Conservation (phyloP, 1,140 invertebrate genomes). For the Plectrocnemia conspersa region DNA sequence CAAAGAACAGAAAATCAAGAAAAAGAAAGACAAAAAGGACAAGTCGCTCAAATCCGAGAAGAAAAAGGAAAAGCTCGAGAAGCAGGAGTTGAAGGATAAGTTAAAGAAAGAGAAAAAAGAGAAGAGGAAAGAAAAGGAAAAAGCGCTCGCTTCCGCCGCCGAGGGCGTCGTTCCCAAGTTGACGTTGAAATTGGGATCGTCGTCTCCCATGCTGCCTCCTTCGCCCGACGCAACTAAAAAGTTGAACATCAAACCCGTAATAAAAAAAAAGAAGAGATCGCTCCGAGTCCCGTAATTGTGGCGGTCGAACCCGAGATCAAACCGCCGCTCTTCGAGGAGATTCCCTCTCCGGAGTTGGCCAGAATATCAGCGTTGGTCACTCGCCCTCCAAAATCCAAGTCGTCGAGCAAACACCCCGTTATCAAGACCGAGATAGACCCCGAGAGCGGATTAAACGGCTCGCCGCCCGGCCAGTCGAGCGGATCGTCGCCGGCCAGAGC, state of each 20-base stretch:
- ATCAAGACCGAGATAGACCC: slow-evolving; percentile 37
- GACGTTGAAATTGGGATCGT: slow-evolving; percentile 70
- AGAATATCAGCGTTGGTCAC: slow-evolving; percentile 76
- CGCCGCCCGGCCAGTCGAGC: slow-evolving; percentile 38
- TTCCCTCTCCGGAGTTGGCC: slow-evolving; percentile 72
- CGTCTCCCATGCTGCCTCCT: slow-evolving; percentile 58
- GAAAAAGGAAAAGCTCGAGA: slow-evolving; percentile 55
- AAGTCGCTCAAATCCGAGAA: slow-evolving; percentile 56
- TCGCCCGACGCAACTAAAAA: slow-evolving; percentile 62
- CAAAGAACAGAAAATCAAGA: slow-evolving; percentile 64
- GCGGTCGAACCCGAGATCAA: slow-evolving; percentile 36
- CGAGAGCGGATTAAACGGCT: slow-evolving; percentile 18
- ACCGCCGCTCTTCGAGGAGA: slow-evolving; percentile 50
- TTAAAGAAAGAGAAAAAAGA: slow-evolving; percentile 54
- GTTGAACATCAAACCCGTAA: slow-evolving; percentile 69
- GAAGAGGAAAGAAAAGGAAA: slow-evolving; percentile 55
- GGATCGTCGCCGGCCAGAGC: slow-evolving; percentile 37
- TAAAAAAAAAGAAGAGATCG: slow-evolving; percentile 60
- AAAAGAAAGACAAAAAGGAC: slow-evolving; percentile 74
- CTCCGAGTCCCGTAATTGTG: slow-evolving; percentile 37
- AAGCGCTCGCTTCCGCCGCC: slow-evolving; percentile 44
- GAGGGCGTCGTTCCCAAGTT: slow-evolving; percentile 68
- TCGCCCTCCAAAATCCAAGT: slow-evolving; percentile 64
- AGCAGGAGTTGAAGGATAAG: slow-evolving; percentile 56
- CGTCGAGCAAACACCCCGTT: slow-evolving; percentile 41